Evolutionary conservation across 2,888 invertebrate species (phyloP).

Genomic region (Belgica antarctica): DNA sequence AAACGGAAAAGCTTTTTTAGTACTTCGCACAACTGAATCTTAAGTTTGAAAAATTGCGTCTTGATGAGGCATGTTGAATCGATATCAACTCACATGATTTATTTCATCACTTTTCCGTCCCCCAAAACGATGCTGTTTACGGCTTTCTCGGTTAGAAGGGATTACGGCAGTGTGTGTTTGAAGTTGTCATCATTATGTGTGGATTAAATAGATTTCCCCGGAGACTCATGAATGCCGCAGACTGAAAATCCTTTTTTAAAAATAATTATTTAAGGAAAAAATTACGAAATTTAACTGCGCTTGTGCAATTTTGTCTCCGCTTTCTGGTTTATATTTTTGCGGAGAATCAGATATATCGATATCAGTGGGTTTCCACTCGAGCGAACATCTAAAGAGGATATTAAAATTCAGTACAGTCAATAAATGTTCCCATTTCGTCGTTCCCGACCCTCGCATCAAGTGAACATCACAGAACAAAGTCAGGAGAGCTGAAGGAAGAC

Average conservation of each 20-base stretch:
- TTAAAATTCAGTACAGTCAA: slow-evolving; percentile 44
- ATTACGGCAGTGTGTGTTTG: slow-evolving; percentile 36
- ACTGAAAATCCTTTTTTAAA: slow-evolving; percentile 6
- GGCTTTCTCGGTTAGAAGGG: slow-evolving; percentile 25
- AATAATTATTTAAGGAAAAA: slow-evolving; percentile 40
- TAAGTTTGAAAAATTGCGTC: background rate
- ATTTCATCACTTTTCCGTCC: slow-evolving; percentile 1
- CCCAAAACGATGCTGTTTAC: slow-evolving; percentile 34
- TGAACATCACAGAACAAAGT: slow-evolving; percentile 16
- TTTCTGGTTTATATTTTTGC: slow-evolving; percentile 1
- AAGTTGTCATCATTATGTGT: slow-evolving; percentile 44
- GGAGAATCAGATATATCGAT: slow-evolving; percentile 44
- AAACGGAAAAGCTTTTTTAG: background rate
- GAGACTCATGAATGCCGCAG: slow-evolving; percentile 33
- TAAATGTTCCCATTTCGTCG: slow-evolving; percentile 27
- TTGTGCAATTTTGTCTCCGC: slow-evolving; percentile 22
- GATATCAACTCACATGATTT: slow-evolving; percentile 21
- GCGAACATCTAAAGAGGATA: slow-evolving; percentile 44
- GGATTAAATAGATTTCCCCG: slow-evolving; percentile 44
- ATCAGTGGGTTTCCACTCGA: slow-evolving; percentile 43
- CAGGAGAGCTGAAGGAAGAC: no score
- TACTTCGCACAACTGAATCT: no score
- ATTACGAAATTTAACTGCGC: slow-evolving; percentile 24
- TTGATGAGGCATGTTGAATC: slow-evolving; percentile 17
- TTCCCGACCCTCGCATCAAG: background rate